Conservation (phyloP, 2,888 invertebrate species). For the Tribolium freemani region DNA sequence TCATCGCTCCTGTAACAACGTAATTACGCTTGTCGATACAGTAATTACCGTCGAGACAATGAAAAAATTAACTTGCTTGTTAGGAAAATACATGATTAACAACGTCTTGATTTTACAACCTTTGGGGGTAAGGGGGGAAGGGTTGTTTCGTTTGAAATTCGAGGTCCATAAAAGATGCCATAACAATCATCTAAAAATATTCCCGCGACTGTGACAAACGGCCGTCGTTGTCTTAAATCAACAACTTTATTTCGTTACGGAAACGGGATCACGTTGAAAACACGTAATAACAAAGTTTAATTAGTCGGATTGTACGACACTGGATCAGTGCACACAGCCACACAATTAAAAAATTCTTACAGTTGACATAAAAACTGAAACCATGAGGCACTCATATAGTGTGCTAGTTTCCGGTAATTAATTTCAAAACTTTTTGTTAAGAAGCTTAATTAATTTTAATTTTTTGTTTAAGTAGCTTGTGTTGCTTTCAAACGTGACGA, state of each 20-base stretch:
- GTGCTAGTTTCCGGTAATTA: constrained; percentile 24
- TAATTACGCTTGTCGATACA: constrained; percentile 26
- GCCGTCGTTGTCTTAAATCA: constrained; percentile 44
- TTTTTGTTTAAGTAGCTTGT: background rate
- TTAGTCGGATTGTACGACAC: background rate
- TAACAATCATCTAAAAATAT: constrained; percentile 53
- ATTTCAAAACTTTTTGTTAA: constrained; percentile 12
- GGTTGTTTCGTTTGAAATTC: constrained; percentile 35
- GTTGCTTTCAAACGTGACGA: constrained; percentile 11
- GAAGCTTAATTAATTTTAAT: constrained; percentile 14
- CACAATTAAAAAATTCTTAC: background rate
- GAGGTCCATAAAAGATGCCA: constrained; percentile 45
- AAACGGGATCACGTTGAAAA: constrained; percentile 15
- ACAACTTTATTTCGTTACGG: constrained; percentile 41
- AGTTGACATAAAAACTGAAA: background rate
- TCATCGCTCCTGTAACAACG: constrained; percentile 6
- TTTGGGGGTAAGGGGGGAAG: too few species aligned
- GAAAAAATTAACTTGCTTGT: constrained; percentile 24
- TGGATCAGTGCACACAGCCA: background rate
- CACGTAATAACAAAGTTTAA: background rate
- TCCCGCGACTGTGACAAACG: constrained; percentile 45
- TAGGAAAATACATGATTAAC: constrained; percentile 14
- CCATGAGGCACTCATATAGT: background rate
- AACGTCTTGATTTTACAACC: constrained; percentile 7
- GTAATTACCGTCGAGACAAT: constrained; percentile 10